A percentile compares a stretch with the other conserved stretches of the same genome.
Conservation (phyloP, 2,113 vertebrate species). For the Antechinus flavipes region DNA sequence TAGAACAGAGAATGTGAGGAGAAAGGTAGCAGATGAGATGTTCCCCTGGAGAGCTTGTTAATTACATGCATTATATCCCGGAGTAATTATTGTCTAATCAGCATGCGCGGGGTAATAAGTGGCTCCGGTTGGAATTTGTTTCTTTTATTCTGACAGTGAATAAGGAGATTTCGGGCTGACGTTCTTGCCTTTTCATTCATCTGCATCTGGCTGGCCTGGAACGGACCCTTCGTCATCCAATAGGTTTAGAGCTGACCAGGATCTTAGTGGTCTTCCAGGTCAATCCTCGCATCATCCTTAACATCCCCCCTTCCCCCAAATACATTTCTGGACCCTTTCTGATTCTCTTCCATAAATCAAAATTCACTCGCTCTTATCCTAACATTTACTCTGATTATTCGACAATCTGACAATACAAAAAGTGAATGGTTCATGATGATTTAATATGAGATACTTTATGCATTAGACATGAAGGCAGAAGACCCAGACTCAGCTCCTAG, state of each 20-base stretch:
- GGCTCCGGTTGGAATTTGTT: slow-evolving; percentile 41
- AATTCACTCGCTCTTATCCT: background rate
- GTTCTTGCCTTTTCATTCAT: background rate
- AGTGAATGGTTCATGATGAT: background rate
- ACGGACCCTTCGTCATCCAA: background rate
- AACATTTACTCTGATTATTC: background rate
- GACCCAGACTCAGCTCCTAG: background rate
- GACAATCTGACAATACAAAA: too few species aligned
- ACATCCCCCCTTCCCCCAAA: too few species aligned
- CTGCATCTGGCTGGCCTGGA: background rate
- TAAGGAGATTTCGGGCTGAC: background rate
- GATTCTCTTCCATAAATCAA: background rate
- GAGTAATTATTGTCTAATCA: slow-evolving; percentile 78
- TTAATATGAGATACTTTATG: background rate
- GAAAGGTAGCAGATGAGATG: slow-evolving; percentile 65
- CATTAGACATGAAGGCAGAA: background rate
- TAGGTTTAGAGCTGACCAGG: background rate
- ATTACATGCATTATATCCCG: slow-evolving; percentile 70
- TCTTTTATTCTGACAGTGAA: background rate
- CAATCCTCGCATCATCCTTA: background rate
- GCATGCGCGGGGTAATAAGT: slow-evolving; percentile 60
- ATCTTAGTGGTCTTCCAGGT: background rate
- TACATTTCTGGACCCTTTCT: background rate
- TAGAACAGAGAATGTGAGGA: slow-evolving; percentile 4
- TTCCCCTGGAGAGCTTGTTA: slow-evolving; percentile 68